Evolutionary conservation across 53 echinoderm and acorn worm species (phyloP).

Genomic region (Antedon mediterranea): DNA sequence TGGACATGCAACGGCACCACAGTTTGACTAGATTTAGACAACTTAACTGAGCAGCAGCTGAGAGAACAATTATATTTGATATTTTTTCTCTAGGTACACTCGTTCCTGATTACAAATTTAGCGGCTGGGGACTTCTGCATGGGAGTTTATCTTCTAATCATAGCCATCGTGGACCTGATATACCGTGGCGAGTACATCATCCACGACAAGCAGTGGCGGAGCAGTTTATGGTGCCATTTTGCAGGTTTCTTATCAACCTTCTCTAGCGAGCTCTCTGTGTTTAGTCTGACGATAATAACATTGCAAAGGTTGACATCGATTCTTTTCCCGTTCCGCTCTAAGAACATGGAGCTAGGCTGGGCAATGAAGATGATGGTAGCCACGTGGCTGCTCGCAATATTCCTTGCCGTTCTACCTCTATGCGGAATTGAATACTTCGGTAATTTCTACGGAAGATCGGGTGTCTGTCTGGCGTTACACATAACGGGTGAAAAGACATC

Average conservation of each 20-base stretch:
- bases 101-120: constrained; percentile 86
- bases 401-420: constrained; percentile 59
- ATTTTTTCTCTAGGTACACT: constrained; percentile 51
- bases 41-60: too few species aligned
- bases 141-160: constrained; percentile 93
- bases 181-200: constrained; percentile 72
- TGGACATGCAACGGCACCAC: too few species aligned
- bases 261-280: constrained; percentile 91
- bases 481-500: constrained; percentile 58
- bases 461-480: constrained; percentile 84
- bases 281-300: constrained; percentile 89
- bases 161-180: constrained; percentile 61
- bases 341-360: constrained; percentile 79
- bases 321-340: constrained; percentile 91
- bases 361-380: constrained; percentile 65
- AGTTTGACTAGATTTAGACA: too few species aligned
- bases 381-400: constrained; percentile 47
- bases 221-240: constrained; percentile 54
- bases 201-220: constrained; percentile 44
- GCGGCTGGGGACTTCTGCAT: constrained; percentile 93
- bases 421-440: constrained; percentile 64
- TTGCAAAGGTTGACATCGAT: constrained; percentile 71
- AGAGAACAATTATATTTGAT: too few species aligned
- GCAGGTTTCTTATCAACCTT: constrained; percentile 93
- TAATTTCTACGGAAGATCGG: constrained; percentile 86